phyloP scores from a whole-genome alignment of 2,113 vertebrate species.

The Chloroceryle aenea region DNA sequence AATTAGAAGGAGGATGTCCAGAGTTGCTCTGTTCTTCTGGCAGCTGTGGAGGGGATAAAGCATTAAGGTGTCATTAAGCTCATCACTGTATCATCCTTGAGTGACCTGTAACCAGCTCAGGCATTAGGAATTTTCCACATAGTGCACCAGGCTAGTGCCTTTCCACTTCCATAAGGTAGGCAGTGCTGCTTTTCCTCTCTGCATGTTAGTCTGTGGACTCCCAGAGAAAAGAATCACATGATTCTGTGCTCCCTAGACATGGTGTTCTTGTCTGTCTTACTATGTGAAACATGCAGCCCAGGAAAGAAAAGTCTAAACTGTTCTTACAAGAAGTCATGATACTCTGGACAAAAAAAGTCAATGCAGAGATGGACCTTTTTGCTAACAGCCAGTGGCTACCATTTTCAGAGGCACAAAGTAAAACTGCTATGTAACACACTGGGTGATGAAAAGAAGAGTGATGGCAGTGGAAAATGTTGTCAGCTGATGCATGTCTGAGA shows the following conservation, averaged over 20 bases:
- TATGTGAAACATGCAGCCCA: neutral
- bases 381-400: neutral
- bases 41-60: neutral
- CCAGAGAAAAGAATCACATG: neutral
- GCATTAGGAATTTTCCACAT: neutral
- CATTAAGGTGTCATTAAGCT: neutral
- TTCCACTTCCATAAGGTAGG: neutral
- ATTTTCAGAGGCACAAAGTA: neutral
- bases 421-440: neutral
- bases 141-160: neutral
- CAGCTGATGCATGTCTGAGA: neutral
- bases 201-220: fast-evolving
- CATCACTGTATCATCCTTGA: neutral
- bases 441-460: neutral
- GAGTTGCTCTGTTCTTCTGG: neutral
- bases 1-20: neutral
- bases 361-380: neutral
- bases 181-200: neutral
- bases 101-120: neutral
- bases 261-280: neutral
- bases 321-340: neutral
- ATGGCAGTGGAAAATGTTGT: neutral
- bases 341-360: neutral
- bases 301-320: neutral
- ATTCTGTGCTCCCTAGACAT: neutral